Evolutionary conservation across 2,888 invertebrate genomes (phyloP).

Genomic region (Brachycybe producta): DNA sequence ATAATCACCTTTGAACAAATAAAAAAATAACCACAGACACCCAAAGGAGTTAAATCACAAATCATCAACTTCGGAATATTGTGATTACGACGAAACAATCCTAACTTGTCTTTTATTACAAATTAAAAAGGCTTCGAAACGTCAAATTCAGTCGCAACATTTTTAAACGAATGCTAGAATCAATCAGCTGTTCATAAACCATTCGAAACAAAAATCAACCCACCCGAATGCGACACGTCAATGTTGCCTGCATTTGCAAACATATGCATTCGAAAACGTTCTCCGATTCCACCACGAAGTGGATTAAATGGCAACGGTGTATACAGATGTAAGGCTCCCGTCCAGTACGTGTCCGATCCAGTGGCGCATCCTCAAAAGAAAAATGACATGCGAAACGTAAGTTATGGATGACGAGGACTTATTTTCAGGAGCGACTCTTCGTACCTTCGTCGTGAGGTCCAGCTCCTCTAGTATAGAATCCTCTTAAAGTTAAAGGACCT

Average conservation of each 20-base stretch:
- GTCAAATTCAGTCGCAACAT: too few species aligned
- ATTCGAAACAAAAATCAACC: constrained; percentile 23
- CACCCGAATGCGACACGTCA: constrained; percentile 42
- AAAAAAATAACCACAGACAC: constrained; percentile 16
- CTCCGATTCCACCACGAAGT: constrained; percentile 61
- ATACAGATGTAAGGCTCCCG: constrained; percentile 71
- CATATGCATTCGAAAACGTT: constrained; percentile 72
- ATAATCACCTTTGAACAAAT: constrained; percentile 24
- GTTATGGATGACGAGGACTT: constrained; percentile 37
- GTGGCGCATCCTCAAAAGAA: constrained; percentile 31
- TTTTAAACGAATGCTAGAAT: too few species aligned
- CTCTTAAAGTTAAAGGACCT: constrained; percentile 75
- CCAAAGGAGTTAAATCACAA: not conserved
- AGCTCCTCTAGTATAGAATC: constrained; percentile 73
- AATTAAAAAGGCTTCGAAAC: too few species aligned
- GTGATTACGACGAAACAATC: too few species aligned
- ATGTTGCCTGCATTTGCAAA: constrained; percentile 83
- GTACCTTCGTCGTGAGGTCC: constrained; percentile 68
- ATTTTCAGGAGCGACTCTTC: too few species aligned
- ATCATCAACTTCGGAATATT: too few species aligned
- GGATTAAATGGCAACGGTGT: constrained; percentile 78
- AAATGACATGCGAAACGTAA: not conserved
- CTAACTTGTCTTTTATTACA: too few species aligned
- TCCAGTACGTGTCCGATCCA: constrained; percentile 62
- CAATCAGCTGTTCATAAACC: too few species aligned